A percentile compares a stretch with the other conserved stretches of the same genome.
These are phyloP conservation scores for Mechanitis mazaeus DNA, from an alignment of 2,888 invertebrate genomes.

Conservation along the genomic window DNA sequence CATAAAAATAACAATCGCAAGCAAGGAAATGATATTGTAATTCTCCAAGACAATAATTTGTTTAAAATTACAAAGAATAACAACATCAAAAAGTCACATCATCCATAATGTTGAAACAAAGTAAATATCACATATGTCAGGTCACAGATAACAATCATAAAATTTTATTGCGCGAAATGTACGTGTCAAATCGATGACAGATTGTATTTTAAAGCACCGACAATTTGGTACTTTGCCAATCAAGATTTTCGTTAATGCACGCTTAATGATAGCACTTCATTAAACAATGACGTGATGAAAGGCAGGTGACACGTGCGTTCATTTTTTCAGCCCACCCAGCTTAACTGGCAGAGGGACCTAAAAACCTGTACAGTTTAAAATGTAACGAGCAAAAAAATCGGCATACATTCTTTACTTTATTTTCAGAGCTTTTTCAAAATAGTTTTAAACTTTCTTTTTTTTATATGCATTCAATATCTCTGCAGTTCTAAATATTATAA, in stretches of 20 bases:
- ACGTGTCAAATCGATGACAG: conserved; percentile 5
- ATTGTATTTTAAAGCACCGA: background rate
- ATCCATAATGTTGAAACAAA: too few species aligned
- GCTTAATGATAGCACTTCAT: conserved; percentile 40
- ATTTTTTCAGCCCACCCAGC: conserved; percentile 53
- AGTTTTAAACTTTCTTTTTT: too few species aligned
- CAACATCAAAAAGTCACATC: too few species aligned
- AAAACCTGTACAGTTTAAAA: conserved; percentile 10
- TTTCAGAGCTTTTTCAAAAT: too few species aligned
- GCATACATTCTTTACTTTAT: too few species aligned
- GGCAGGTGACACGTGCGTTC: conserved; percentile 67
- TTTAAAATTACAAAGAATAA: too few species aligned
- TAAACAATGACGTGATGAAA: conserved; percentile 49
- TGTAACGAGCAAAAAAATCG: background rate
- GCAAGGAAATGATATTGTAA: too few species aligned
- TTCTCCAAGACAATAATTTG: too few species aligned
- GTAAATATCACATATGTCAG: background rate
- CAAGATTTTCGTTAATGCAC: conserved; percentile 36
- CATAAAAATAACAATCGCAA: too few species aligned
- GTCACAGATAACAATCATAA: background rate
- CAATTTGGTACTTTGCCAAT: conserved; percentile 13
- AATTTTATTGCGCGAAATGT: background rate
- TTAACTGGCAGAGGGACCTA: conserved; percentile 42
- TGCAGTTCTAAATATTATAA: too few species aligned
- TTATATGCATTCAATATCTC: too few species aligned